phyloP scores from a whole-genome alignment of 2,797 vertebrate genomes.

The Gymnoscopelus braueri region DNA sequence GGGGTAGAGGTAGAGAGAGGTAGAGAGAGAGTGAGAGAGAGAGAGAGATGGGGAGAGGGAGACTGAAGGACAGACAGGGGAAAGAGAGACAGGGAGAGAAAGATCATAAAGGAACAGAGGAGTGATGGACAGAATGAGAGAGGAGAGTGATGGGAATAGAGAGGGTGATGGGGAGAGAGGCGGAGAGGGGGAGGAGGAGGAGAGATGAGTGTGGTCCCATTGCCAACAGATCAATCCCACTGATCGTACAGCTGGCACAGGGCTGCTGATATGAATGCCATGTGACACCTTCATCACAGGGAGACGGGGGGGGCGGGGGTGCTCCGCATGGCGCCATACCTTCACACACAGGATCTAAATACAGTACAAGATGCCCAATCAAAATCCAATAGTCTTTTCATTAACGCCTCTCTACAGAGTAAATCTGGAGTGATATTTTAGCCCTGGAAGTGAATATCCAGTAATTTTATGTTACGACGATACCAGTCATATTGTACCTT shows the following conservation, averaged over 20 bases:
- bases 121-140: constrained; percentile 15
- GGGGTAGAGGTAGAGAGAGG: constrained; percentile 25
- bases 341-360: constrained; percentile 63
- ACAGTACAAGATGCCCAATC: constrained; percentile 60
- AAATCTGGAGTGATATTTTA: too few relatives aligned
- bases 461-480: too few relatives aligned
- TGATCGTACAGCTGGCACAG: constrained; percentile 76
- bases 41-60: constrained; percentile 21
- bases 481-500: too few relatives aligned
- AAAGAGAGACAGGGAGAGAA: constrained; percentile 21
- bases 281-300: constrained; percentile 50
- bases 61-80: constrained; percentile 46
- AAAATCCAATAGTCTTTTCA: constrained; percentile 65
- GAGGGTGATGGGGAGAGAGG: constrained; percentile 7
- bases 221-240: constrained; percentile 76
- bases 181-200: constrained; percentile 17
- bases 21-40: constrained; percentile 22
- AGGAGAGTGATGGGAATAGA: constrained; percentile 25
- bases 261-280: constrained; percentile 69
- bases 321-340: constrained; percentile 66
- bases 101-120: constrained; percentile 41
- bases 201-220: constrained; percentile 65
- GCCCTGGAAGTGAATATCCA: too few relatives aligned
- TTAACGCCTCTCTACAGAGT: constrained; percentile 55
- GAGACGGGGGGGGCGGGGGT: constrained; percentile 58